phyloP scores from a whole-genome alignment of 2,888 invertebrate genomes.

The Parochlus steinenii region DNA sequence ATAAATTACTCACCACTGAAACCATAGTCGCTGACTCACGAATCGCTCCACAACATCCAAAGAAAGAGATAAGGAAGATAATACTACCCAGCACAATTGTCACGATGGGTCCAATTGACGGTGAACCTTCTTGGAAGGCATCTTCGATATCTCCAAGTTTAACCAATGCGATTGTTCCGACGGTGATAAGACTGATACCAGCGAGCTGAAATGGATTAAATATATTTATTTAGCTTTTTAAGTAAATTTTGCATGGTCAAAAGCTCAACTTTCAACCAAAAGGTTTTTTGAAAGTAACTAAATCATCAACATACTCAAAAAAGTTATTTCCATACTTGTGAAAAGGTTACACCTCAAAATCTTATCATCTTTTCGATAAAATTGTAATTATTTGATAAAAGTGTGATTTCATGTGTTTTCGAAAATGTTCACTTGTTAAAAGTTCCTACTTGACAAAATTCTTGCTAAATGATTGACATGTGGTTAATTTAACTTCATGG shows the following conservation, averaged over 20 bases:
- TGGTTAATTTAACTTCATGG: too few species aligned
- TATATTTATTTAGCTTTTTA: not conserved
- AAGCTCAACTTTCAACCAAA: not conserved
- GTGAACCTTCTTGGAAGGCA: slow-evolving; percentile 30
- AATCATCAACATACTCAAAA: too few species aligned
- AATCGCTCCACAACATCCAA: slow-evolving; percentile 82
- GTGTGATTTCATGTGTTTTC: too few species aligned
- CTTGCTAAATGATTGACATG: too few species aligned
- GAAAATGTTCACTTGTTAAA: too few species aligned
- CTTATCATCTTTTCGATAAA: too few species aligned
- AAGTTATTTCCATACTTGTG: too few species aligned
- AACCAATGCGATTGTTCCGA: slow-evolving; percentile 46
- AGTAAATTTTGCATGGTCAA: not conserved
- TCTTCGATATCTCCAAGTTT: slow-evolving; percentile 37
- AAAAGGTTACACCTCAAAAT: too few species aligned
- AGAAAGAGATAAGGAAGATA: slow-evolving; percentile 67
- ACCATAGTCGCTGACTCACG: slow-evolving; percentile 81
- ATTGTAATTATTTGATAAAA: too few species aligned
- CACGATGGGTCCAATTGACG: slow-evolving; percentile 41
- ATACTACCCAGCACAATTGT: slow-evolving; percentile 51
- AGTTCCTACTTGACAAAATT: too few species aligned
- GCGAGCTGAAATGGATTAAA: slow-evolving; percentile 38
- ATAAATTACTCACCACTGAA: slow-evolving; percentile 47
- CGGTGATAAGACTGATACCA: slow-evolving; percentile 47
- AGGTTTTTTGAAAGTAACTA: too few species aligned